Evolutionary conservation across 2,797 vertebrate species (phyloP).

Genomic region (Oryzias sinensis): DNA sequence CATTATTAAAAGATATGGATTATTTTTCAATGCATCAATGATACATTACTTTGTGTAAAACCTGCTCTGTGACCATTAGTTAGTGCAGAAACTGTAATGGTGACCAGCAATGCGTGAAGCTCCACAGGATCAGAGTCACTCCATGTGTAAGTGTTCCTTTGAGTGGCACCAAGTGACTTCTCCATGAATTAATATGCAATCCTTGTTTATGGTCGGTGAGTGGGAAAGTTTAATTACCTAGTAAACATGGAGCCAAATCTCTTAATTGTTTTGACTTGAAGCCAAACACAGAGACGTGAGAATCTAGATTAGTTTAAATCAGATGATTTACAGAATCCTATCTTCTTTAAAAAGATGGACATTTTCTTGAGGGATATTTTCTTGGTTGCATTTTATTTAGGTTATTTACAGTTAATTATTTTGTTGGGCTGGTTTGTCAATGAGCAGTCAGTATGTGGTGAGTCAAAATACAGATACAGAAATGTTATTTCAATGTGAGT

Average conservation of each 20-base stretch:
- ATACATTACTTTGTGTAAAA: conserved; percentile 38
- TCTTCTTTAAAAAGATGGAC: no score
- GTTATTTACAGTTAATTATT: no score
- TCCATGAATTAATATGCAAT: conserved; percentile 12
- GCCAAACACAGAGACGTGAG: conserved; percentile 2
- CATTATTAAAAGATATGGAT: conserved; percentile 29
- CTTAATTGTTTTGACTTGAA: conserved; percentile 14
- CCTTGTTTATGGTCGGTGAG: conserved; percentile 18
- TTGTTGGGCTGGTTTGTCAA: no score
- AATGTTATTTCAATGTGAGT: no score
- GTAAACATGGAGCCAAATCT: conserved; percentile 8
- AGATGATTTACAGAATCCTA: no score
- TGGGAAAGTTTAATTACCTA: conserved; percentile 32
- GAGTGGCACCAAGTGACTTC: conserved; percentile 11
- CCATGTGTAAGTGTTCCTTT: not conserved
- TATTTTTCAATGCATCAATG: conserved; percentile 34
- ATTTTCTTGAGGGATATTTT: no score
- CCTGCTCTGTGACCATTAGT: conserved; percentile 40
- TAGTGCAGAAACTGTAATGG: conserved; percentile 15
- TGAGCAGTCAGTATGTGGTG: no score
- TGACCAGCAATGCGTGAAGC: conserved; percentile 25
- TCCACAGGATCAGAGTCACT: conserved; percentile 19
- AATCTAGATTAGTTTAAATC: no score
- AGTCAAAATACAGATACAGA: no score
- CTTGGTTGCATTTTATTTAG: no score